Conservation (phyloP, 2,113 vertebrate genomes). For the Leuciscus idus region DNA sequence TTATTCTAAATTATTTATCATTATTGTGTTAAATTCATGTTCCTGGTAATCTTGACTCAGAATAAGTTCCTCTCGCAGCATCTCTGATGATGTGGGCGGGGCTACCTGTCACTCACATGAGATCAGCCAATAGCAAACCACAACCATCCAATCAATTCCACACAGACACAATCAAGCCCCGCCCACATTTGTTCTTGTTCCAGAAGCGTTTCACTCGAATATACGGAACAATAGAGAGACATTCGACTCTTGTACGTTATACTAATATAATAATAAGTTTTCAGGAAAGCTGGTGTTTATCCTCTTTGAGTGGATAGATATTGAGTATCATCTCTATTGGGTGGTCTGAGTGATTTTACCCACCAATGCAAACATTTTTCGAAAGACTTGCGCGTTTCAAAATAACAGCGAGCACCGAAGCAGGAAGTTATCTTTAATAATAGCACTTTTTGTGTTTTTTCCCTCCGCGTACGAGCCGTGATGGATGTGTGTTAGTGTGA, state of each 20-base stretch:
- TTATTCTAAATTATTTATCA: no score
- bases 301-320: not conserved
- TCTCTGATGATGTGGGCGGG: no score
- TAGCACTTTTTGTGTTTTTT: not conserved
- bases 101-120: no score
- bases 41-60: no score
- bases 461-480: not conserved
- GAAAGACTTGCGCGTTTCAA: not conserved
- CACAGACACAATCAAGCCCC: no score
- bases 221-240: no score
- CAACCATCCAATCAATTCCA: no score
- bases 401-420: not conserved
- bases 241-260: not conserved
- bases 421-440: not conserved
- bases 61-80: no score
- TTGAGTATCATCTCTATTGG: not conserved
- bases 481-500: conserved; percentile 24
- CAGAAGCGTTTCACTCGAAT: no score
- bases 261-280: not conserved
- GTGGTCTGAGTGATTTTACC: conserved; percentile 12
- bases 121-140: no score
- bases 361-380: conserved; percentile 29
- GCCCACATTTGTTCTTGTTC: no score
- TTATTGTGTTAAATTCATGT: no score
- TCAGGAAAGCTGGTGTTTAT: not conserved